Evolutionary conservation across 2,888 invertebrate genomes (phyloP).

Genomic region (Torymus aiolomorphi): DNA sequence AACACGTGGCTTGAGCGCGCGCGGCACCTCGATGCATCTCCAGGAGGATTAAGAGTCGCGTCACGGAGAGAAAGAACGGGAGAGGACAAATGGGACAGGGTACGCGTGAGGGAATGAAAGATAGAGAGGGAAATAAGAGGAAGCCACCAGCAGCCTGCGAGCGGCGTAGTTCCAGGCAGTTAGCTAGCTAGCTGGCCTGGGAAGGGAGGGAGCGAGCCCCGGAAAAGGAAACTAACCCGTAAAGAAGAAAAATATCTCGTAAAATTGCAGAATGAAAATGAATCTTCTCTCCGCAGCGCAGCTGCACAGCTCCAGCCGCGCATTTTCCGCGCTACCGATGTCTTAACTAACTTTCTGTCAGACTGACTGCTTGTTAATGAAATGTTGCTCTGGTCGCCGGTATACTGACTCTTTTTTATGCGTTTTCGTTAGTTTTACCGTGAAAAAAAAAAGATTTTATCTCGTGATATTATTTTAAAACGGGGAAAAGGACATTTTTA

Average conservation of each 20-base stretch:
- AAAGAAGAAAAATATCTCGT: slow-evolving; percentile 51
- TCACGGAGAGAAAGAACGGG: slow-evolving; percentile 52
- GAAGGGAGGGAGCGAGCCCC: too few species aligned
- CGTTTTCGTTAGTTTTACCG: background rate
- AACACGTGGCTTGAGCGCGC: slow-evolving; percentile 17
- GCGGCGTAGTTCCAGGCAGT: too few species aligned
- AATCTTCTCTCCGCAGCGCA: slow-evolving; percentile 19
- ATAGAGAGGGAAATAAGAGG: slow-evolving; percentile 43
- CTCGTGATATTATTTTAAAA: too few species aligned
- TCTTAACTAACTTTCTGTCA: slow-evolving; percentile 26
- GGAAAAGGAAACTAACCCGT: slow-evolving; percentile 42
- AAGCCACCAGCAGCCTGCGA: background rate
- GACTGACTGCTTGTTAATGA: background rate
- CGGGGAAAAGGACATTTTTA: too few species aligned
- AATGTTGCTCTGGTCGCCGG: background rate
- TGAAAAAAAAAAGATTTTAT: too few species aligned
- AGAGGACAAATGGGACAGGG: slow-evolving; percentile 43
- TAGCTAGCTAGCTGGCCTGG: too few species aligned
- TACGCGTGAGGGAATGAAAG: slow-evolving; percentile 46
- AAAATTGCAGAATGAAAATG: slow-evolving; percentile 52
- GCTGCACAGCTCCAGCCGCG: background rate
- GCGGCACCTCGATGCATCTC: slow-evolving; percentile 38
- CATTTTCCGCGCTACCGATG: slow-evolving; percentile 10
- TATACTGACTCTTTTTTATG: too few species aligned
- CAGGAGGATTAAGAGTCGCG: slow-evolving; percentile 52